Evolutionary conservation across 2,113 vertebrate genomes (phyloP).

Genomic region (Eudyptes chrysolophus): DNA sequence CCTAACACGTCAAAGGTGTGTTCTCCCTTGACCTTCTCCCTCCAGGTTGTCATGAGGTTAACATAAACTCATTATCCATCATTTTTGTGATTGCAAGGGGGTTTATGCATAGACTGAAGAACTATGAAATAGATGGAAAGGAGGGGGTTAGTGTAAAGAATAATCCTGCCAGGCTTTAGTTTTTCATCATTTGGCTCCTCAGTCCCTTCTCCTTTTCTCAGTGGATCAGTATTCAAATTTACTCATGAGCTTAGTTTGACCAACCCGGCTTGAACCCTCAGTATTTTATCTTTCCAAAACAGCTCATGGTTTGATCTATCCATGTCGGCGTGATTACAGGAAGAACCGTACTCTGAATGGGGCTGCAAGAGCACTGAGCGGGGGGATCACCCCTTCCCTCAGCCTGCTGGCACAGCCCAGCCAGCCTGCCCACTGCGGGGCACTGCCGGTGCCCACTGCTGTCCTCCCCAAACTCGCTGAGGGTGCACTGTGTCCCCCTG

Average conservation of each 20-base stretch:
- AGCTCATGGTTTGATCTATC: neutral
- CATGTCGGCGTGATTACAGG: neutral
- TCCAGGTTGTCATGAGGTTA: neutral
- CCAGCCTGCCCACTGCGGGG: fast-evolving
- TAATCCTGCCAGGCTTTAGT: neutral
- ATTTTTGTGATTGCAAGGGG: neutral
- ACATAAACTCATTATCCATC: neutral
- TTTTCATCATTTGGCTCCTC: neutral
- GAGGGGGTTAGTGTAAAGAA: neutral
- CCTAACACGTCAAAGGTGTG: neutral
- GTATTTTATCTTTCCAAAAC: neutral
- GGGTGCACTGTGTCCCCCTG: no score
- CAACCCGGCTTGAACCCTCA: neutral
- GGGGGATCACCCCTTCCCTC: neutral
- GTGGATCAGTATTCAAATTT: neutral
- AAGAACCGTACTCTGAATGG: fast-evolving
- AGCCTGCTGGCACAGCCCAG: neutral
- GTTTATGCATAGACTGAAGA: neutral
- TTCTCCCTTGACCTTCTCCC: neutral
- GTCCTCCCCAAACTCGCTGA: neutral
- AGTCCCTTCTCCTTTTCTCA: neutral
- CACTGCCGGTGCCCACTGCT: fast-evolving
- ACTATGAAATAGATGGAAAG: neutral
- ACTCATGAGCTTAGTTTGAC: neutral
- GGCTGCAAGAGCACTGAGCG: neutral